These are phyloP conservation scores for Agrochola lychnidis DNA, from an alignment of 2,888 invertebrate species.

Conservation along the genomic window DNA sequence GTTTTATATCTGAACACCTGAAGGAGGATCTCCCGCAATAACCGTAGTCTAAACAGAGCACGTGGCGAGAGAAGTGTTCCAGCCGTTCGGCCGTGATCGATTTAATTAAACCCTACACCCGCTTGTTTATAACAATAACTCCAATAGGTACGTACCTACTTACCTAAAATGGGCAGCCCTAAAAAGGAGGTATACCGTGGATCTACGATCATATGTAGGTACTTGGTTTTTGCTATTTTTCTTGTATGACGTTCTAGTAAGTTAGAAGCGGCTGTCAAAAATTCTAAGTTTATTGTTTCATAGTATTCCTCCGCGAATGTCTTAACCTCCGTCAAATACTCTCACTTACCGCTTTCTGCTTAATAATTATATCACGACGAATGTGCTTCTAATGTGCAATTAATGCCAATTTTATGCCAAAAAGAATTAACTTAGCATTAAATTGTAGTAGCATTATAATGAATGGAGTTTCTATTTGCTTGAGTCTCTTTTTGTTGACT, in stretches of 20 bases:
- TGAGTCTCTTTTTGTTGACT: conserved; percentile 57
- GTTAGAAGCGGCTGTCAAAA: background rate
- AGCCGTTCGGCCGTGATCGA: conserved; percentile 38
- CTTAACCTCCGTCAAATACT: conserved; percentile 65
- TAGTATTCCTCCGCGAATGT: conserved; percentile 20
- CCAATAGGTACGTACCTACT: background rate
- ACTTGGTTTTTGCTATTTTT: background rate
- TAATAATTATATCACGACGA: conserved; percentile 74
- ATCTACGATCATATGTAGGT: background rate
- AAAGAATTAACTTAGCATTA: conserved; percentile 75
- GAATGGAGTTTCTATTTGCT: conserved; percentile 73
- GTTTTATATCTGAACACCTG: conserved; percentile 23
- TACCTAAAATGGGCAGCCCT: conserved; percentile 1
- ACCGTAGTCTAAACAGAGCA: conserved; percentile 38
- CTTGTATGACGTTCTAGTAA: background rate
- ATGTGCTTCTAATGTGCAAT: conserved; percentile 70
- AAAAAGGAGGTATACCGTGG: background rate
- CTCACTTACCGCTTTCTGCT: conserved; percentile 86
- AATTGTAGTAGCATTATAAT: conserved; percentile 67
- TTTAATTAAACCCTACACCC: conserved; percentile 28
- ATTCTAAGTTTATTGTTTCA: background rate
- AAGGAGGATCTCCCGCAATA: conserved; percentile 18
- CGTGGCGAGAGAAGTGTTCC: conserved; percentile 49
- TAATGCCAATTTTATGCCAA: conserved; percentile 80
- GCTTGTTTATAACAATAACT: conserved; percentile 28